Conservation (phyloP, 1,140 invertebrate species). For the Solen grandis region DNA sequence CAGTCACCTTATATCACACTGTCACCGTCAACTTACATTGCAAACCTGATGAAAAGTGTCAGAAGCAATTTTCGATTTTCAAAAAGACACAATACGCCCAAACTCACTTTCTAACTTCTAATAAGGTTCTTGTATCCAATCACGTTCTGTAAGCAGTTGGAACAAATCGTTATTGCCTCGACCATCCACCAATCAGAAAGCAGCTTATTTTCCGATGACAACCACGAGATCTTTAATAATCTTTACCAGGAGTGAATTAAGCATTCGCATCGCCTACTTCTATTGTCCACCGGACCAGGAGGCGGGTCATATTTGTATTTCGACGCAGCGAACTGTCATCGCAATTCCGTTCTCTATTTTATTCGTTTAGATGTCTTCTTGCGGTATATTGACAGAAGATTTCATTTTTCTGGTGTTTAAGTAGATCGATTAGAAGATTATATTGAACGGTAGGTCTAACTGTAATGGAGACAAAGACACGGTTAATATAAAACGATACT, state of each 20-base stretch:
- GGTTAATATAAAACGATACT: too few species aligned
- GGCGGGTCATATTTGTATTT: neutral
- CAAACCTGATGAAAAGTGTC: slow-evolving; percentile 54
- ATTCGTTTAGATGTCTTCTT: too few species aligned
- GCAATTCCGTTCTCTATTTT: neutral
- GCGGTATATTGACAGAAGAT: too few species aligned
- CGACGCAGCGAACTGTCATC: neutral
- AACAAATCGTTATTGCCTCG: neutral
- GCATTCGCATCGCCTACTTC: neutral
- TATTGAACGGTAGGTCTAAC: too few species aligned
- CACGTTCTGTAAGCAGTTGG: neutral
- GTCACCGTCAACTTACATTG: slow-evolving; percentile 39
- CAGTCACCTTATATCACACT: slow-evolving; percentile 47
- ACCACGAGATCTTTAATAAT: neutral
- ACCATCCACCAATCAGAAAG: neutral
- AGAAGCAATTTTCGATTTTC: slow-evolving; percentile 39
- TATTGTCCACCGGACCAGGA: too few species aligned
- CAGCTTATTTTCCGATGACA: neutral
- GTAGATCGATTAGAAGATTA: too few species aligned
- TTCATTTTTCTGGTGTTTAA: too few species aligned
- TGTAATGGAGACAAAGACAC: too few species aligned
- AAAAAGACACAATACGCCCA: slow-evolving; percentile 19
- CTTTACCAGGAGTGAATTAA: neutral
- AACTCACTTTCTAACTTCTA: neutral
- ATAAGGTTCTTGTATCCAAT: neutral